These are phyloP conservation scores for Heteromurus nitidus DNA, from an alignment of 2,888 invertebrate species.

Conservation along the genomic window DNA sequence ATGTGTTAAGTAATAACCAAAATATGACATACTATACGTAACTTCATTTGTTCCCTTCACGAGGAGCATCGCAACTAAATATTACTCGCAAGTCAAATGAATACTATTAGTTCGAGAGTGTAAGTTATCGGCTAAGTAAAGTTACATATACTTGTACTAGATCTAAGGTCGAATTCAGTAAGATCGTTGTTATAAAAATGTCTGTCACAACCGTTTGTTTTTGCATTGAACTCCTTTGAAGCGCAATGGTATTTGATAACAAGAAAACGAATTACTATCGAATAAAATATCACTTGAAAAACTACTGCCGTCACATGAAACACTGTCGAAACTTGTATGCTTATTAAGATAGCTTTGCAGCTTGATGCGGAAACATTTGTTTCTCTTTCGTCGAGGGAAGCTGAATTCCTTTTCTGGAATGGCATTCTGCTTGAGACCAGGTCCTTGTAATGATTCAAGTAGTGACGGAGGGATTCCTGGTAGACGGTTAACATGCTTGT, in stretches of 20 bases:
- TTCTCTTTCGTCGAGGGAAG: neutral
- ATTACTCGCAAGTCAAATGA: no score
- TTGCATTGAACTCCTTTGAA: slow-evolving; percentile 70
- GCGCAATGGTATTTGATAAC: slow-evolving; percentile 70
- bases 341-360: neutral
- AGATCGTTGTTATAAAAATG: slow-evolving; percentile 9
- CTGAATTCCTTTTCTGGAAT: neutral
- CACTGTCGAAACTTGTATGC: neutral
- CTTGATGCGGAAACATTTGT: slow-evolving; percentile 30
- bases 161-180: no score
- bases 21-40: no score
- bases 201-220: slow-evolving; percentile 58
- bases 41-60: no score
- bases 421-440: neutral
- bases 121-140: no score
- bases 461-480: slow-evolving; percentile 24
- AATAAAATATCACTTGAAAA: slow-evolving; percentile 60
- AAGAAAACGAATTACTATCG: slow-evolving; percentile 65
- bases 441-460: neutral
- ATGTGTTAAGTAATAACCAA: no score
- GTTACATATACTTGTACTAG: no score
- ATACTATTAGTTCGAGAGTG: no score
- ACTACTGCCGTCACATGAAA: slow-evolving; percentile 10
- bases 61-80: no score
- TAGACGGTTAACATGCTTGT: slow-evolving; percentile 16